Evolutionary conservation across 2,797 vertebrate genomes (phyloP).

Genomic region (Fratercula arctica): DNA sequence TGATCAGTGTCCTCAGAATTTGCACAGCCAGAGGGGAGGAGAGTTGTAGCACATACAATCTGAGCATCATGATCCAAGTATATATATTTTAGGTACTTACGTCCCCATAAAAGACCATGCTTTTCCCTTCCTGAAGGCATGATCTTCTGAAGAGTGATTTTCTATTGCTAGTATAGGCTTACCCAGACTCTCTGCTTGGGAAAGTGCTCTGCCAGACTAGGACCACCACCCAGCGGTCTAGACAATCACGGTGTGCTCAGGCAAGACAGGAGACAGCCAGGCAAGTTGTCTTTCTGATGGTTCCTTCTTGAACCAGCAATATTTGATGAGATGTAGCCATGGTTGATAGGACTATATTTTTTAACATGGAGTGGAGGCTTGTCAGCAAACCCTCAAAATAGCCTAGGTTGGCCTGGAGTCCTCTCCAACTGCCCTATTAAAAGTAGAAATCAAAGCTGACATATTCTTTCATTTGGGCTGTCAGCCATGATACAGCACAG

Average conservation of each 20-base stretch:
- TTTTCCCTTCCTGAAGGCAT: background rate
- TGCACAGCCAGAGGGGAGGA: background rate
- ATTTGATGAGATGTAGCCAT: background rate
- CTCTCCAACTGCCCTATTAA: background rate
- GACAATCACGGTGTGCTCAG: background rate
- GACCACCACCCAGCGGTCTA: background rate
- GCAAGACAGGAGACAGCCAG: background rate
- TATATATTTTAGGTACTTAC: background rate
- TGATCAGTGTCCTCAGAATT: background rate
- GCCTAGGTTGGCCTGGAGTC: background rate
- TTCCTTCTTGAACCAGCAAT: background rate
- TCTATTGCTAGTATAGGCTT: background rate
- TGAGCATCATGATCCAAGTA: background rate
- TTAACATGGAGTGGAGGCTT: background rate
- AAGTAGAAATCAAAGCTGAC: background rate
- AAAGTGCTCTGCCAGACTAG: background rate
- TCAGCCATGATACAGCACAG: background rate
- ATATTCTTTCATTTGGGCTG: background rate
- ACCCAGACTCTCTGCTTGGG: background rate
- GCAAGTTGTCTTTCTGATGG: background rate
- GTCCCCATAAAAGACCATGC: background rate
- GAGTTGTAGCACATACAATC: background rate
- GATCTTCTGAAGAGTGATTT: background rate
- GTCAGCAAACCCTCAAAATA: background rate
- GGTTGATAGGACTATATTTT: background rate